These are phyloP conservation scores for Temnopleurus reevesii DNA, from an alignment of 53 echinoderm and acorn worm genomes.

Conservation along the genomic window DNA sequence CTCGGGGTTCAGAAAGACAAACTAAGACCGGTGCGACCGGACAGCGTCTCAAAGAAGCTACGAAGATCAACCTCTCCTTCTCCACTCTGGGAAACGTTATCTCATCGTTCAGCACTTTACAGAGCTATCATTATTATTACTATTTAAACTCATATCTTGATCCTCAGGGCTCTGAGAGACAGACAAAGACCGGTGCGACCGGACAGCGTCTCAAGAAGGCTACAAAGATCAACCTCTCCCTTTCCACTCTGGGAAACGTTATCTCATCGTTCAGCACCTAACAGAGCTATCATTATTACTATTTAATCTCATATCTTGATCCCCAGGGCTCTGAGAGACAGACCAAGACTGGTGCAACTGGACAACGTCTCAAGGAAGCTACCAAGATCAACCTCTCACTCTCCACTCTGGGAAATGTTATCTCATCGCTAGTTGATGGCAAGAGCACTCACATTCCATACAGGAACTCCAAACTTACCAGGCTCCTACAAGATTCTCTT, in stretches of 20 bases:
- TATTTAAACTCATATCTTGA: no score
- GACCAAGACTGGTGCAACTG: conserved; percentile 92
- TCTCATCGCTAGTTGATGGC: conserved; percentile 94
- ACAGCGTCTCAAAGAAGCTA: conserved; percentile 80
- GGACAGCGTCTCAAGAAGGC: conserved; percentile 83
- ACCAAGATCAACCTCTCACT: conserved; percentile 95
- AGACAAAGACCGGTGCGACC: conserved; percentile 87
- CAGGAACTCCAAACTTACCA: conserved; percentile 95
- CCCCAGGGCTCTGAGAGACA: conserved; percentile 93
- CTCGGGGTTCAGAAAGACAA: conserved; percentile 91
- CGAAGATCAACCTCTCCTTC: conserved; percentile 87
- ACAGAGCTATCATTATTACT: no score
- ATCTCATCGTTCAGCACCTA: no score
- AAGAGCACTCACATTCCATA: conserved; percentile 99
- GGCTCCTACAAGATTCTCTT: conserved; percentile 90
- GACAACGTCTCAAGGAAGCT: conserved; percentile 86
- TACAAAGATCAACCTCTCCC: conserved; percentile 87
- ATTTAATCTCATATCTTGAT: not conserved
- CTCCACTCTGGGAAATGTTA: conserved; percentile 94
- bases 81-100: no score
- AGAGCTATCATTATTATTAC: no score
- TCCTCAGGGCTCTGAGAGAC: conserved; percentile 84
- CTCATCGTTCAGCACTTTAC: no score
- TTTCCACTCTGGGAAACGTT: conserved; percentile 89
- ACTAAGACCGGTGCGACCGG: conserved; percentile 90